Evolutionary conservation across 2,888 invertebrate genomes (phyloP).

Genomic region (Acronicta leporina): DNA sequence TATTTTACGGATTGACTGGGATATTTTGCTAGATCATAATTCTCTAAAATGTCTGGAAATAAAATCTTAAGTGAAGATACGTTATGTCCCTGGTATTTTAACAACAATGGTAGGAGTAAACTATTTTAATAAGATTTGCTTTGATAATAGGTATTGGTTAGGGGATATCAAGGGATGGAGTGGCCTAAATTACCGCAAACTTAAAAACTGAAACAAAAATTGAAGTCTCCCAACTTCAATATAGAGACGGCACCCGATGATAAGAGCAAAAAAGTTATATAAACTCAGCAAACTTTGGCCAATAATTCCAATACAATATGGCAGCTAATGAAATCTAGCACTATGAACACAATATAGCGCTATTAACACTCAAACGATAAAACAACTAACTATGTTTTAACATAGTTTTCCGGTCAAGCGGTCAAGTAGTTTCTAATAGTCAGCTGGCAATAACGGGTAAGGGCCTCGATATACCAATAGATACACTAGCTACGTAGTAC

Average conservation of each 20-base stretch:
- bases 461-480: constrained; percentile 3
- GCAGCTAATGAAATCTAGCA: neutral
- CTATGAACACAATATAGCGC: constrained; percentile 3
- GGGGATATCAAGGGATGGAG: too few species aligned
- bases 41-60: neutral
- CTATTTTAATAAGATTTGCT: too few species aligned
- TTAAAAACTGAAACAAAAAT: too few species aligned
- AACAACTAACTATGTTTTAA: constrained; percentile 25
- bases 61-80: neutral
- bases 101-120: too few species aligned
- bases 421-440: constrained; percentile 52
- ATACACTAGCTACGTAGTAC: neutral
- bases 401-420: constrained; percentile 35
- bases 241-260: too few species aligned
- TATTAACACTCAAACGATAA: constrained; percentile 24
- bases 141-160: too few species aligned
- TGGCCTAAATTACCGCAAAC: too few species aligned
- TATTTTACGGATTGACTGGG: constrained; percentile 15
- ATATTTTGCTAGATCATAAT: neutral
- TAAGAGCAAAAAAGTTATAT: neutral
- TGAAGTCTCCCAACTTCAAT: too few species aligned
- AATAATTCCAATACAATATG: neutral
- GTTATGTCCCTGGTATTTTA: too few species aligned
- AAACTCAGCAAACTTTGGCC: neutral
- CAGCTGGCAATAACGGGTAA: constrained; percentile 15